Conservation (phyloP, 2,797 vertebrate genomes). For the Premnoplex brunnescens region DNA sequence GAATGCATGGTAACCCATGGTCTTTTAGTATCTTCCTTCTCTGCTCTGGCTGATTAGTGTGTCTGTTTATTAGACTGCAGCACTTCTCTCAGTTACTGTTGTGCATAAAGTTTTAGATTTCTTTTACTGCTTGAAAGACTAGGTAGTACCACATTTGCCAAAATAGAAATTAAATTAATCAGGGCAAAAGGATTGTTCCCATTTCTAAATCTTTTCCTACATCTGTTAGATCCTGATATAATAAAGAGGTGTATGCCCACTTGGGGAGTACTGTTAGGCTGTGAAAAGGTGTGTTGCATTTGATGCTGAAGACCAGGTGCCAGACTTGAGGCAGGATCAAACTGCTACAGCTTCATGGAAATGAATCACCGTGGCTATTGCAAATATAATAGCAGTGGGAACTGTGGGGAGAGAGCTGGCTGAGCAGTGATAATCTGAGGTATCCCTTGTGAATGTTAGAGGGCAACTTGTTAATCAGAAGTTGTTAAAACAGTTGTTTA, state of each 20-base stretch:
- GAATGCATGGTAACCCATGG: not conserved
- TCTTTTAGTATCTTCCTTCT: not conserved
- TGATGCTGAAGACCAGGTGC: slow-evolving; percentile 7
- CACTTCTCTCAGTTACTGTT: not conserved
- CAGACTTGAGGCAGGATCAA: not conserved
- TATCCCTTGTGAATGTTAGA: not conserved
- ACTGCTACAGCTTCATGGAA: not conserved
- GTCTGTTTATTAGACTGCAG: not conserved
- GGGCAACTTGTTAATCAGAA: slow-evolving; percentile 27
- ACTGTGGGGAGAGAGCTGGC: not conserved
- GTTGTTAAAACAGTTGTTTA: slow-evolving; percentile 59
- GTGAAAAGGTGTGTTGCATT: slow-evolving; percentile 28
- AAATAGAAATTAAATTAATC: not conserved
- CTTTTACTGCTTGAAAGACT: not conserved
- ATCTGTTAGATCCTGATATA: not conserved
- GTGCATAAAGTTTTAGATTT: not conserved
- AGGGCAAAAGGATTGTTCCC: not conserved
- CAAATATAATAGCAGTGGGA: not conserved
- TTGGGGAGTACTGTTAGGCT: not conserved
- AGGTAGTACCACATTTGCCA: not conserved
- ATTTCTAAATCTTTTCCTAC: not conserved
- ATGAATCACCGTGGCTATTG: not conserved
- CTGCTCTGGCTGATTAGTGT: not conserved
- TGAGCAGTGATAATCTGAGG: not conserved
- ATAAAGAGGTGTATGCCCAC: not conserved